These are phyloP conservation scores for Gymnosoma rotundatum DNA, from an alignment of 2,888 invertebrate genomes.

Conservation along the genomic window DNA sequence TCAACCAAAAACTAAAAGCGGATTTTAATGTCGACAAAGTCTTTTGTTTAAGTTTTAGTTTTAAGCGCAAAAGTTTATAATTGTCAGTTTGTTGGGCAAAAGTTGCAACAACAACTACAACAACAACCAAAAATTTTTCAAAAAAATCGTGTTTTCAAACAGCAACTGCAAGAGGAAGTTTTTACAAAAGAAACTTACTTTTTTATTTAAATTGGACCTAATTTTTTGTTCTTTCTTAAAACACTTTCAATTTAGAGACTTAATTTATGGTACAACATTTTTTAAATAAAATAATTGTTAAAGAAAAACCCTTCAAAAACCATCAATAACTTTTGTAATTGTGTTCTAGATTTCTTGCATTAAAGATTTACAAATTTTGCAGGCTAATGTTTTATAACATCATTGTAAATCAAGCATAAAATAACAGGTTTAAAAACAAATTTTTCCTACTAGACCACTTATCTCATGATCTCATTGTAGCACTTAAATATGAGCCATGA, in stretches of 20 bases:
- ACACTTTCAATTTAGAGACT: too few relatives aligned
- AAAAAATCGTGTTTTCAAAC: background rate
- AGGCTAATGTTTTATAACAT: background rate
- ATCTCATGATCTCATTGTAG: constrained; percentile 27
- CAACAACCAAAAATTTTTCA: background rate
- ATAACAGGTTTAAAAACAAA: constrained; percentile 32
- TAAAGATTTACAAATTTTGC: too few relatives aligned
- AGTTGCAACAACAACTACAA: background rate
- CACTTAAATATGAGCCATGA: constrained; percentile 25
- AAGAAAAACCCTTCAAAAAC: too few relatives aligned
- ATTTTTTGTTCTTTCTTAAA: background rate
- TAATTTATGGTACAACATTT: too few relatives aligned
- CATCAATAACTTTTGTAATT: too few relatives aligned
- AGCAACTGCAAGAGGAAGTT: background rate
- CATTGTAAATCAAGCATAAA: constrained; percentile 31
- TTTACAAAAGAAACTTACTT: background rate
- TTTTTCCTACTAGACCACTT: constrained; percentile 27
- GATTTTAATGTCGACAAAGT: constrained; percentile 6
- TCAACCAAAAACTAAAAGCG: background rate
- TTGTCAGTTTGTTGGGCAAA: background rate
- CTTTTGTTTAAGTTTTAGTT: constrained; percentile 23
- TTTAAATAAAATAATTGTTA: too few relatives aligned
- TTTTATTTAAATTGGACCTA: background rate
- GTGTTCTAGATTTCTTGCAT: too few relatives aligned
- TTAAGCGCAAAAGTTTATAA: constrained; percentile 8